Base-by-base conservation (phyloP, 2,113 vertebrate species). In the Xiphophorus maculatus region DNA sequence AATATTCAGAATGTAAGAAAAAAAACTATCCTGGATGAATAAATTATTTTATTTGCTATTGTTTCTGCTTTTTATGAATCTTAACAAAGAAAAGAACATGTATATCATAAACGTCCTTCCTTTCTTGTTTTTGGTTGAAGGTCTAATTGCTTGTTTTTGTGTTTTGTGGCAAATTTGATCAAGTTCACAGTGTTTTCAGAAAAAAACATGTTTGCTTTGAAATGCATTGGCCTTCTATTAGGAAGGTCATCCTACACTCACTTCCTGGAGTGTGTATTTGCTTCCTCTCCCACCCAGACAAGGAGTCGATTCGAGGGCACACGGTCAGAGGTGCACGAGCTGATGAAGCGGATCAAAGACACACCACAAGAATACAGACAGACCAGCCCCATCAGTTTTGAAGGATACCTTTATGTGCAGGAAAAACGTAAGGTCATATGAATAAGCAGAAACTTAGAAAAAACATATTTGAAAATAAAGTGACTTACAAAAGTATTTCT, bases 1-100 rank as follows among this genome's bases (percentile, higher is more conserved):
- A 99, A 99, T 91, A 98, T 99, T 92, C 98, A 99, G 88, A 99
- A 99, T 89, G 97, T 99, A 95, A 98, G 97, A 51, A 63, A 69
- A 25, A 58, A 25, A 25, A 22, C 5, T n/a, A 25, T 58, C 22
- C 51, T 10, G 8, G 51, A 58, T 58, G 3, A 58, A 58, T 7
- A 25, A 51, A 51, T 51, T 1, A 54, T 54, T 9, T 54, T 10
- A 54, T 8, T 25, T 54, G 51, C 44, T 48, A 19, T 17, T 5
- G 14, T 48, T 42, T 14, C 40, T 48, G 44, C 51, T 54, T 8
- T 54, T 10, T 22, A 25, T 25, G 51, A 22, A 54, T 22, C 10
- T 27, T 37, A n/a, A 13, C 4, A 33, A 40, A 40, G 9, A 27
- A 68, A 29, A 7, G 29, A 48, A 10, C 12, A 48, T 3, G 25